Evolutionary conservation across 2,888 invertebrate species (phyloP), one percentile per base, ranked within the genome.

Genomic region (Hypomecis atomaria): DNA sequence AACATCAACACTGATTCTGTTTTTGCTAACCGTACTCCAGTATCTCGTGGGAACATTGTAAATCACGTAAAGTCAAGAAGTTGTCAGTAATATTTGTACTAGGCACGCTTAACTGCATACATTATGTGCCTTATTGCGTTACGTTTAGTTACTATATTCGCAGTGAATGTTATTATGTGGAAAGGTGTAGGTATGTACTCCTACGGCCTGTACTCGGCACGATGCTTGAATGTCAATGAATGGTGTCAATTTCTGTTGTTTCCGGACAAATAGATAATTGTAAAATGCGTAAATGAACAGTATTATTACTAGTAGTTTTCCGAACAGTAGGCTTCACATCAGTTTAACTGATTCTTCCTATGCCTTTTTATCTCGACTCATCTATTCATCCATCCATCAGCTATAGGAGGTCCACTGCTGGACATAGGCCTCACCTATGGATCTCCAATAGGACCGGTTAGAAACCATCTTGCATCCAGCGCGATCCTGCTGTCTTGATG

Each of bases 41-140:
- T 47, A 69, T 62, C 64, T 67, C 82, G 82, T 82, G 82, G 79
- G 82, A 82, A 81, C 73, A 76, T 79, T 72, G 79, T 82, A 79
- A 80, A 80, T 80, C 79, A 79, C 75, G 75, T 75, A 76, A 75
- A 71, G 66, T 69, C 72, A 65, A 66, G 71, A 66, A 72, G 44
- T 65, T 63, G 49, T 56, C 53, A 54, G 45, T 58, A 56, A 59
- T 60, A 64, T 60, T 64, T 62, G 55, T 67, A 62, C 38, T 9
- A 6, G 37, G 36, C 36, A 52, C 37, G 56, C 53, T 45, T 62
- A 54, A 4, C 43, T 45, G 7, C 42, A 38, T 37, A 45, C 48
- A 59, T 52, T 57, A 36, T 64, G 44, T 42, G 56, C 67, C 61
- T 47, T 69, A 65, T 36, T 52, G 1, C 45, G 2, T 60, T 42